Conservation (phyloP, 35 echinoderm and acorn worm genomes). For the Nesometra sesokonis region DNA sequence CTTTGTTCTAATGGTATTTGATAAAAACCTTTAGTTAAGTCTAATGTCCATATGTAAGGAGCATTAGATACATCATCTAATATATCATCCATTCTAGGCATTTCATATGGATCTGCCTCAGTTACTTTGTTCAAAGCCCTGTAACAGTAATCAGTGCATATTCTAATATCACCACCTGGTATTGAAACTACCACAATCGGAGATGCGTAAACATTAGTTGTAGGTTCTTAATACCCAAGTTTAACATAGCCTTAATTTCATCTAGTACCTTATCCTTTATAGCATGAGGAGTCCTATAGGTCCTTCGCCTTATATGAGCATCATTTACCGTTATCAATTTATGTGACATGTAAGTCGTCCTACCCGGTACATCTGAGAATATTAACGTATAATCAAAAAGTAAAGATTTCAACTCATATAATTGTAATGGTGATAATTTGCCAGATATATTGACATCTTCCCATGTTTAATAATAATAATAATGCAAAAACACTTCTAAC, state of each 20-base stretch:
- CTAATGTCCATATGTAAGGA: background rate
- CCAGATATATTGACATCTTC: background rate
- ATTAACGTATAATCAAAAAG: background rate
- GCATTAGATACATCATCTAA: background rate
- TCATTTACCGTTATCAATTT: background rate
- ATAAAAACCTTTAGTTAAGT: slow-evolving; percentile 1
- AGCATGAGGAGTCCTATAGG: slow-evolving; percentile 22
- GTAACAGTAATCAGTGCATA: slow-evolving; percentile 11
- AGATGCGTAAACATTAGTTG: background rate
- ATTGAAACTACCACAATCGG: background rate
- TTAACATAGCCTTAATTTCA: slow-evolving; percentile 18
- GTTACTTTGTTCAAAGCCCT: background rate
- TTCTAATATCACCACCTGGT: slow-evolving; percentile 7
- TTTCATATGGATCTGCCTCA: background rate
- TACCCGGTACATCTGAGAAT: background rate
- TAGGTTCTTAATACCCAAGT: background rate
- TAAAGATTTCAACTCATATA: background rate
- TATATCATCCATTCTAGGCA: slow-evolving; percentile 21
- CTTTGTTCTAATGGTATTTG: background rate
- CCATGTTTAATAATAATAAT: too few relatives aligned
- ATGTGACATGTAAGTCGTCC: background rate
- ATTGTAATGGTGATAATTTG: background rate
- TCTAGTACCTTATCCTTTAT: slow-evolving; percentile 21
- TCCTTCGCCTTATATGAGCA: background rate
- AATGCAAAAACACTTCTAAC: too few relatives aligned